phyloP scores from a whole-genome alignment of 2,797 vertebrate species.

The Dermochelys coriacea region DNA sequence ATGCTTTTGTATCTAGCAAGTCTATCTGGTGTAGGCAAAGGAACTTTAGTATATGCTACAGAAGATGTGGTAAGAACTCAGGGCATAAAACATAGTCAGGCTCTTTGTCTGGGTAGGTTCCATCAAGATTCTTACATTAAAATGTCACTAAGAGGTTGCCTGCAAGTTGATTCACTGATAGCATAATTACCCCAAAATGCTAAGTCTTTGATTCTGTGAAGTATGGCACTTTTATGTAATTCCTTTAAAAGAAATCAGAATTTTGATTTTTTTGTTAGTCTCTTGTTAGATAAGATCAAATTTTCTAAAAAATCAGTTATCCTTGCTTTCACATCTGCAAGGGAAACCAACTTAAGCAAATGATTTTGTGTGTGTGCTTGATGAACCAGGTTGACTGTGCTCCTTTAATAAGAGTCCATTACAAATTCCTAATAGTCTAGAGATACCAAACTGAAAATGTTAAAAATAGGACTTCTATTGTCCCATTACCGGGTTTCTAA shows the following conservation, averaged over 20 bases:
- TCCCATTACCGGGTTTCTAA: conserved; percentile 32
- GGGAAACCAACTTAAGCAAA: background rate
- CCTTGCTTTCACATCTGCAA: background rate
- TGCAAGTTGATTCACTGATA: background rate
- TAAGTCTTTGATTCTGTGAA: background rate
- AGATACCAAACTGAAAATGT: conserved; percentile 10
- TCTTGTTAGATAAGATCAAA: background rate
- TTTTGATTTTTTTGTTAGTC: background rate
- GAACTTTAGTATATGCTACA: background rate
- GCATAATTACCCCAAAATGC: background rate
- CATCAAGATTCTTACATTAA: background rate
- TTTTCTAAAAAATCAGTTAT: background rate
- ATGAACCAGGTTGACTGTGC: background rate
- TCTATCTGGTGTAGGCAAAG: background rate
- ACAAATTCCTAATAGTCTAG: conserved; percentile 7
- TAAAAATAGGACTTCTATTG: conserved; percentile 47
- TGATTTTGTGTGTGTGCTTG: background rate
- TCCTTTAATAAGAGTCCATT: background rate
- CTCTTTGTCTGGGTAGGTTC: background rate
- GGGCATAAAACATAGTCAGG: background rate
- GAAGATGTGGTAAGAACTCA: background rate
- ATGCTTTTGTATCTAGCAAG: background rate
- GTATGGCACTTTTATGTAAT: background rate
- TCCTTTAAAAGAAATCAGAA: background rate
- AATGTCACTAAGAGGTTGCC: background rate